Evolutionary conservation across 2,113 vertebrate species (phyloP), one percentile per base, ranked within the genome.

Genomic region (Melanocharis versteri): DNA sequence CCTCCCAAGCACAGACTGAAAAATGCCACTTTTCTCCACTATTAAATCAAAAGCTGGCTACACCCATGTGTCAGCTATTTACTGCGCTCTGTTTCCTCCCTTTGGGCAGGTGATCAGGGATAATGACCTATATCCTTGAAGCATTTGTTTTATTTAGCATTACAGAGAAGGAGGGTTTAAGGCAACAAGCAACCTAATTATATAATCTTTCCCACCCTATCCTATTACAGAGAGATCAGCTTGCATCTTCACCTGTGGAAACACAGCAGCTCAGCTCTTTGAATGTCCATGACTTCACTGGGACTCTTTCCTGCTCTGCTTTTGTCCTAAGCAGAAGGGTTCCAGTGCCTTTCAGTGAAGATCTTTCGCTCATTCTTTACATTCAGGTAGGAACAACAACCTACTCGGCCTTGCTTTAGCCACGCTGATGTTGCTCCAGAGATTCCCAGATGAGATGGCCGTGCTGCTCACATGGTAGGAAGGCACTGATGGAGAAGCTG

Each of bases 71-170:
- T 89, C 76, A 93, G 77, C 77, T 87, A 53, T 95, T 96, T 76
- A 75, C 77, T 21, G 50, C 28, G 31, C 33, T 94, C 64, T 47
- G 17, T 69, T 95, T 83, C 70, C 81, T 96, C 73, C 84, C 91
- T 89, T 62, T 87, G 51, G 80, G 60, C 80, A 95, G 76, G 51
- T 87, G 80, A 93, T 69, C 51, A 56, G 65, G 56, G 68, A 78
- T 91, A 88, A 92, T 89, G 86, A 89, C 65, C 64, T 93, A 68
- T 68, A 90, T 92, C 47, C 83, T 82, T 75, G 31, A 75, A 94
- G 72, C 44, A 91, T 87, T 90, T 90, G 58, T 95, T 94, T 93
- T 97, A 82, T 87, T 93, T 81, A 78, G 47, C 40, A 60, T 78
- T 89, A 70, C 35, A 73, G 86, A 92, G 78, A 76, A 70, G 40